Base-by-base conservation (phyloP, 2,113 vertebrate species). In the Periophthalmodon schlosseri region DNA sequence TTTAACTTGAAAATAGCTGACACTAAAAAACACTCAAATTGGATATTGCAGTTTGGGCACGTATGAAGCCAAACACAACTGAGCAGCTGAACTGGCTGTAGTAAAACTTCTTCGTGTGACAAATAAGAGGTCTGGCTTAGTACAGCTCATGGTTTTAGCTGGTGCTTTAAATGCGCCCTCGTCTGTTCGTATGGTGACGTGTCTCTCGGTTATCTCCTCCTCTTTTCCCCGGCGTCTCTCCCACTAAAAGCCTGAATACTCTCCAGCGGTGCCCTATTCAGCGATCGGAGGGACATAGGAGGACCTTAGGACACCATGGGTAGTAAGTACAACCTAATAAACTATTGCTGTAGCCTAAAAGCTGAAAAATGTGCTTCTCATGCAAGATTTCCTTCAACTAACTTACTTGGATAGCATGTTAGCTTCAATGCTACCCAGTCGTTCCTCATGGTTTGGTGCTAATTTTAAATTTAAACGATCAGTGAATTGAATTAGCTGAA, bases 311-410 rank as follows among this genome's bases (percentile, higher is more conserved):
- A 71, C 88, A 91, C 21, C 84, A 94, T 94, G 93, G 93, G 82
- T 61, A 94, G 93, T 94, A 60, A 93, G 93, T 94, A 79, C 77
- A 28, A 56, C 47, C 69, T 47, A 44, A 3, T 1, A n/a, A 23
- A 33, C 0, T 24, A 0, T 14, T 63, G 6, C 23, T 8, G 3
- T 0, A 57, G 2, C 7, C 15, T 56, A 12, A 4, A 8, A 1
- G 9, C 1, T 11, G 3, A 1, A 56, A 2, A 0, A 1, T 14
- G 11, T 14, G 10, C 7, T 34, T 0, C 0, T 20, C 61, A 1
- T 13, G 0, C 6, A 5, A 21, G 7, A 21, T 13, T 5, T 20
- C 54, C 18, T 80, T 74, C 56, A 0, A 4, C 15, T 7, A 78
- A 84, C 88, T 85, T 78, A 47, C 66, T 74, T 49, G 63, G 84